Percentiles rank a stretch among this genome's conserved stretches.
Evolutionary conservation across 2,797 vertebrate genomes (phyloP).

Genomic region (Megaceryle alcyon): DNA sequence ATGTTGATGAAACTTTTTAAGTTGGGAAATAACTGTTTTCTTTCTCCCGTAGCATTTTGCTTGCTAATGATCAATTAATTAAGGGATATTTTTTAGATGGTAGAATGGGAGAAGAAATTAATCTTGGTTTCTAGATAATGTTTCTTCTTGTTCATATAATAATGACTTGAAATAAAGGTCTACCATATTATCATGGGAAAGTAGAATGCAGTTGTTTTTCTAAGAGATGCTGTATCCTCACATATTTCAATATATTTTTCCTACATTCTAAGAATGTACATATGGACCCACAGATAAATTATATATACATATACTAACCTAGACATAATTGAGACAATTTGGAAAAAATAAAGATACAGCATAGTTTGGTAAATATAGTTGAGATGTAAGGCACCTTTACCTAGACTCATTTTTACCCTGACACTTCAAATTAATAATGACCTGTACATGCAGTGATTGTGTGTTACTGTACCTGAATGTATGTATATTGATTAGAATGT

Average conservation of each 20-base stretch:
- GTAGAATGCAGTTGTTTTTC: background rate
- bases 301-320: background rate
- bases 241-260: background rate
- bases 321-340: background rate
- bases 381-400: background rate
- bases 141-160: background rate
- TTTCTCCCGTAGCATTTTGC: background rate
- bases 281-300: background rate
- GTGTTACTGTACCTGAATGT: conserved; percentile 11
- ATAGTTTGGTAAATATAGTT: background rate
- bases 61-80: background rate
- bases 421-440: background rate
- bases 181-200: rapidly evolving
- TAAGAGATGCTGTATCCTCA: background rate
- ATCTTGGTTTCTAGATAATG: background rate
- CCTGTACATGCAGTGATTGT: background rate
- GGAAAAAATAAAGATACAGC: background rate
- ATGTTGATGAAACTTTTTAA: background rate
- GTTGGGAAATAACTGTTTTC: background rate
- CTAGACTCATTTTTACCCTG: background rate
- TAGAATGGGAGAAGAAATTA: background rate
- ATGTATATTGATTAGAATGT: background rate
- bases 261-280: background rate
- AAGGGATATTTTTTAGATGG: background rate
- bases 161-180: background rate